Evolutionary conservation across 2,797 vertebrate species (phyloP).

Genomic region (Gymnoscopelus braueri): DNA sequence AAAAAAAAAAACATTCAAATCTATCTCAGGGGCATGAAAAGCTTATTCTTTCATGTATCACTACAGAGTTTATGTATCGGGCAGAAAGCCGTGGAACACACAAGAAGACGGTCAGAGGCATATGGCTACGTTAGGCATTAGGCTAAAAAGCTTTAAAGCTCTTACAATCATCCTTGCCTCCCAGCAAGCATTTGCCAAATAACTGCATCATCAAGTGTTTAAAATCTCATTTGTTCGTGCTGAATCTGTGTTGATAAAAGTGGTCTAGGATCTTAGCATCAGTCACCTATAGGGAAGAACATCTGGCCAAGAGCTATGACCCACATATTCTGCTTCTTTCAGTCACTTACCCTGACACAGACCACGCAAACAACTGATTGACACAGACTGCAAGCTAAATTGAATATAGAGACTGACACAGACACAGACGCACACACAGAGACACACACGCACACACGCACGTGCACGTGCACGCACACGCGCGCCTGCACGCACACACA

Average conservation of each 20-base stretch:
- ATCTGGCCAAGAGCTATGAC: slow-evolving; percentile 17
- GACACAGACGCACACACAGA: slow-evolving; percentile 32
- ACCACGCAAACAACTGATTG: slow-evolving; percentile 67
- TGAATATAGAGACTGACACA: slow-evolving; percentile 25
- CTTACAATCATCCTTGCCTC: slow-evolving; percentile 26
- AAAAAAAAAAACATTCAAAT: slow-evolving; percentile 50
- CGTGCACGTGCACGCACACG: slow-evolving; percentile 47
- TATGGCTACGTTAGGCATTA: slow-evolving; percentile 13
- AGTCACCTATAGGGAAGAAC: slow-evolving; percentile 12
- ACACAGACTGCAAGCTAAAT: slow-evolving; percentile 39
- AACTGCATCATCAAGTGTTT: slow-evolving; percentile 12
- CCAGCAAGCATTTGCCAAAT: slow-evolving; percentile 22
- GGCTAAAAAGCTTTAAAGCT: slow-evolving; percentile 46
- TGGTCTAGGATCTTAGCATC: slow-evolving; percentile 22
- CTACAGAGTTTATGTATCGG: slow-evolving; percentile 34
- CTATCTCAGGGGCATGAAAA: slow-evolving; percentile 47
- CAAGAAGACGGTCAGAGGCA: slow-evolving; percentile 9
- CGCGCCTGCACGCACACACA: slow-evolving; percentile 56
- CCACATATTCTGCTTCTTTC: slow-evolving; percentile 36
- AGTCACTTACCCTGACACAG: slow-evolving; percentile 48
- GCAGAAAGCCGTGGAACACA: slow-evolving; percentile 17
- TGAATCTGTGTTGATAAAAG: slow-evolving; percentile 32
- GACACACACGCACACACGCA: slow-evolving; percentile 44
- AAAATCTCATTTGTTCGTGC: slow-evolving; percentile 30
- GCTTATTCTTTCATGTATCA: slow-evolving; percentile 40